phyloP scores from a whole-genome alignment of 1,140 invertebrate species.

The Bombus polaris region DNA sequence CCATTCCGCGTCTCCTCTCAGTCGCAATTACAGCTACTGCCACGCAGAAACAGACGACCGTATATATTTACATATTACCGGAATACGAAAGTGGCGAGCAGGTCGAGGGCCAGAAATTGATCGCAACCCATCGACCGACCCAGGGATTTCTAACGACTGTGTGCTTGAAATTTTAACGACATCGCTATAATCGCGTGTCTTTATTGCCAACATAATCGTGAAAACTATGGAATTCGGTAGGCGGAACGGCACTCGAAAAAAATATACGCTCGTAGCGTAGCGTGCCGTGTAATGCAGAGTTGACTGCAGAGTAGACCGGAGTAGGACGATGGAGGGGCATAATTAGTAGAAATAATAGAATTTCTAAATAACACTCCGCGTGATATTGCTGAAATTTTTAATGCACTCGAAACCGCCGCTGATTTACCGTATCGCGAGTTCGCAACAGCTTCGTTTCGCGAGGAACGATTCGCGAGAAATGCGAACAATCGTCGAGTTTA shows the following conservation, averaged over 20 bases:
- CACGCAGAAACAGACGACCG: not conserved
- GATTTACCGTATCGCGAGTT: not conserved
- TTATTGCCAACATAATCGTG: not conserved
- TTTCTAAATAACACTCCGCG: slow-evolving; percentile 18
- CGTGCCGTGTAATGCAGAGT: not conserved
- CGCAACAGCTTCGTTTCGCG: not conserved
- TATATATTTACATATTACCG: slow-evolving; percentile 15
- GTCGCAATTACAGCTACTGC: not conserved
- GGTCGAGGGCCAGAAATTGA: not conserved
- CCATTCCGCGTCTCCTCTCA: slow-evolving; percentile 30
- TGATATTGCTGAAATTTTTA: not conserved
- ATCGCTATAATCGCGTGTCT: not conserved
- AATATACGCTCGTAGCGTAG: not conserved
- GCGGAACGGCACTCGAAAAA: not conserved
- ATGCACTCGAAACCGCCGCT: not conserved
- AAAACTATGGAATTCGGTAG: not conserved
- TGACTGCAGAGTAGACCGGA: not conserved
- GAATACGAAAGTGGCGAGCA: not conserved
- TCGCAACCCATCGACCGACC: not conserved
- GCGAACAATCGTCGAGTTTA: not conserved
- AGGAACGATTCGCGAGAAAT: too few relatives aligned
- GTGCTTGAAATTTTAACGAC: slow-evolving; percentile 19
- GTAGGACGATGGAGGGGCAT: not conserved
- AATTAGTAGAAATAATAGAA: slow-evolving; percentile 33
- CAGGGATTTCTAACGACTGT: not conserved